Base-by-base conservation (phyloP, 1,140 invertebrate genomes). In the Musca domestica region DNA sequence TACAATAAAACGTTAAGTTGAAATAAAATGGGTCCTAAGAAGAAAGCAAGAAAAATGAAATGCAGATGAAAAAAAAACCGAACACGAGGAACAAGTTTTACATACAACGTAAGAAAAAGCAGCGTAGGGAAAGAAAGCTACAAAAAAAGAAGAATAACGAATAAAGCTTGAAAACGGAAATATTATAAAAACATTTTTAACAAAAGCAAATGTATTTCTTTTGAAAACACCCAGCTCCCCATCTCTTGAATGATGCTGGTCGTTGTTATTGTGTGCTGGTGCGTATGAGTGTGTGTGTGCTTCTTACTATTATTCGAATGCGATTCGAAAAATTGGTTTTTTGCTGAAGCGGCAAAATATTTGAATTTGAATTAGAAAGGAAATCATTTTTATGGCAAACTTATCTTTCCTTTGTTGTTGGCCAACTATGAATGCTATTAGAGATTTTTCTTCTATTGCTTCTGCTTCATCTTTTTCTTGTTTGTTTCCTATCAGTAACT, bases 301-400 rank as follows among this genome's bases (percentile, higher is more conserved):
- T 34, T 34, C 34, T 61, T 41, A 41, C 34, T 54, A 9, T 19
- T 61, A 17, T 61, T 61, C 27, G 56, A 61, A 34, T 61, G n/a
- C 15, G 30, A 61, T 61, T 61, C 56, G 34, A 61, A 61, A 41
- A 61, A 61, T 61, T 61, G 56, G 56, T 34, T 61, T 61, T 61
- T 61, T 61, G 56, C 56, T 61, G 56, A 61, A 61, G 27, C 56
- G 56, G 56, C 56, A 61, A 61, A 61, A 61, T 61, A 61, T 61
- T 61, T 61, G 56, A 61, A 61, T 61, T 61, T 34, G 56, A 61
- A 34, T 61, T 61, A 20, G 56, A 61, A 61, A 41, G 56, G 56
- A 61, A 61, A 61, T 61, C 56, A 61, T 30, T 61, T 61, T 61
- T 61, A 61, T 61, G 56, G 56, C 56, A 61, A 41, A 61, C 56